phyloP scores from a whole-genome alignment of 92 coral and sea anemone genomes.

The Parazoanthus atlanticus region DNA sequence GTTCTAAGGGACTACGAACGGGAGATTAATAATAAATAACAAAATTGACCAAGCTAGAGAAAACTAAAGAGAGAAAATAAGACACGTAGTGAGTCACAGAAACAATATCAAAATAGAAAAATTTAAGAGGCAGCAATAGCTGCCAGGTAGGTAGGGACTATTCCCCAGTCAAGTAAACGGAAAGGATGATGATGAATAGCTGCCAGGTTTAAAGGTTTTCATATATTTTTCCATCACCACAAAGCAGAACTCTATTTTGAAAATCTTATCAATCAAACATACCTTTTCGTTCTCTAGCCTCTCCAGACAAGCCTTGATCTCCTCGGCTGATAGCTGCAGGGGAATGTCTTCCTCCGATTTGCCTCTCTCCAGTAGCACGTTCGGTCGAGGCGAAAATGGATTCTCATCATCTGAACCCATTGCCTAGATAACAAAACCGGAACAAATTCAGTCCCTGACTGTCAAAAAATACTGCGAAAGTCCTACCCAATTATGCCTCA shows the following conservation, averaged over 20 bases:
- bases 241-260: neutral
- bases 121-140: no score
- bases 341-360: conserved; percentile 36
- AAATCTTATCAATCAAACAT: neutral
- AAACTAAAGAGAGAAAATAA: no score
- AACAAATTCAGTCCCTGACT: neutral
- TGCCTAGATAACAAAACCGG: conserved; percentile 2
- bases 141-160: no score
- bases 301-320: conserved; percentile 84
- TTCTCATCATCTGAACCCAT: conserved; percentile 37
- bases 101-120: no score
- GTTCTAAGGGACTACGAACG: no score
- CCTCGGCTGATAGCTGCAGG: conserved; percentile 76
- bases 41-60: no score
- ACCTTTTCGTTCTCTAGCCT: conserved; percentile 92
- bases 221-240: neutral
- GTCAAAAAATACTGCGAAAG: neutral
- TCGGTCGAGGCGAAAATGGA: neutral
- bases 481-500: no score
- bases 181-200: no score
- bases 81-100: no score
- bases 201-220: neutral
- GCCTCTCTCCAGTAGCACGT: neutral
- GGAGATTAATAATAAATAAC: no score
- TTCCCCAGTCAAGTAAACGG: neutral